A percentile compares a stretch with the other conserved stretches of the same genome.
Conservation (phyloP, 2,113 vertebrate species). For the Spea bombifrons region DNA sequence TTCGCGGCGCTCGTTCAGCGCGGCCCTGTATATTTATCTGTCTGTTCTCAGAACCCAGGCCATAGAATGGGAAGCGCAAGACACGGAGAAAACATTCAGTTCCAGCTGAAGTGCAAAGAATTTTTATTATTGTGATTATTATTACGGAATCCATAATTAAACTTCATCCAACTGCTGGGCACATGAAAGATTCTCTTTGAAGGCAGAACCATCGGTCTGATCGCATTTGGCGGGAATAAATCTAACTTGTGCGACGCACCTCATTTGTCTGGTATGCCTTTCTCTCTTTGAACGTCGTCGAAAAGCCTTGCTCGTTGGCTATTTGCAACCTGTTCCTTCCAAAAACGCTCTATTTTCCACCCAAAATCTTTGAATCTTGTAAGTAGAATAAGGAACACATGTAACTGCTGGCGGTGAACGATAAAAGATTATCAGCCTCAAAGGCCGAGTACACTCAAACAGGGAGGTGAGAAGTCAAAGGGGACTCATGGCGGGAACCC, state of each 20-base stretch:
- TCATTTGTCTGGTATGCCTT: conserved; percentile 21
- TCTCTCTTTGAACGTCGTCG: conserved; percentile 27
- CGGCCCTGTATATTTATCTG: too few relatives aligned
- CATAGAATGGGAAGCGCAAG: too few relatives aligned
- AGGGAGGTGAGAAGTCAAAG: too few relatives aligned
- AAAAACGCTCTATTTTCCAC: conserved; percentile 20
- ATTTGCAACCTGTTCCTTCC: conserved; percentile 18
- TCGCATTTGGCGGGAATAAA: conserved; percentile 11
- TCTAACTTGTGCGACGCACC: conserved; percentile 29
- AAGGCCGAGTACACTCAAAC: too few relatives aligned
- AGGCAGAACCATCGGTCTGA: conserved; percentile 9
- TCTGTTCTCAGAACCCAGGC: too few relatives aligned
- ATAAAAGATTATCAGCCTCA: too few relatives aligned
- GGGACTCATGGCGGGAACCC: too few relatives aligned
- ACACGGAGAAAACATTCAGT: too few relatives aligned
- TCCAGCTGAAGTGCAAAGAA: too few relatives aligned
- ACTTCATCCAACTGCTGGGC: not conserved
- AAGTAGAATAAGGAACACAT: conserved; percentile 31
- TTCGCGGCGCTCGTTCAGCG: not conserved
- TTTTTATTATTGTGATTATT: too few relatives aligned
- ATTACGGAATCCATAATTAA: not conserved
- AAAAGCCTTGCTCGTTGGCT: not conserved
- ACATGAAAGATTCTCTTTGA: conserved; percentile 33
- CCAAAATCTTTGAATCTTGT: conserved; percentile 40
- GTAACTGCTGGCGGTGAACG: conserved; percentile 17